phyloP scores from a whole-genome alignment of 64 coral and sea anemone genomes.

The Pocillopora damicornis region DNA sequence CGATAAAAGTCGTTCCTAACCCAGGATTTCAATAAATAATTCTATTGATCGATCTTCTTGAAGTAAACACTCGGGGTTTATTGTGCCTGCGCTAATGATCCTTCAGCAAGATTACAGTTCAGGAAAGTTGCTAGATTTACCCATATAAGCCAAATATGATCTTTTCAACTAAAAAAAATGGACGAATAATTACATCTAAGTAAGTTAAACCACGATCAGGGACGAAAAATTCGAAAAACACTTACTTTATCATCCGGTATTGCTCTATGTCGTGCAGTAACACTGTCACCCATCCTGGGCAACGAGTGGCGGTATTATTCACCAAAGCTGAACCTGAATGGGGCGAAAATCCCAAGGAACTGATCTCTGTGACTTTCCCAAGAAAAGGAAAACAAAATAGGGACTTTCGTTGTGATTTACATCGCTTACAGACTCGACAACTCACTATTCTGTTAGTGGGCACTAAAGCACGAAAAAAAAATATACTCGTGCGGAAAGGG shows the following conservation, averaged over 20 bases:
- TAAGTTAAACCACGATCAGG: neutral
- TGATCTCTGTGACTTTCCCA: neutral
- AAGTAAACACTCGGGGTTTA: neutral
- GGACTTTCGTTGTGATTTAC: conserved; percentile 2
- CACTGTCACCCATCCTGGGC: conserved; percentile 36
- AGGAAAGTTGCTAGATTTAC: neutral
- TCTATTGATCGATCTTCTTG: neutral
- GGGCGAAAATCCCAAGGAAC: neutral
- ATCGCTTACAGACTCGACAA: neutral
- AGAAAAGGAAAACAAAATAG: neutral
- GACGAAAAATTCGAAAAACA: neutral
- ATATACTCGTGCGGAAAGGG: conserved; percentile 5
- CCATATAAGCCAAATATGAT: neutral
- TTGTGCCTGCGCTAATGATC: neutral
- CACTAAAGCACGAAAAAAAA: neutral
- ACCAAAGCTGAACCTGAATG: conserved; percentile 32
- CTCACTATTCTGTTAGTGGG: neutral
- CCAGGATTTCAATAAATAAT: neutral
- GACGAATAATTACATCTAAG: neutral
- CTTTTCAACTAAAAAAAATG: neutral
- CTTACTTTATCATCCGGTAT: conserved; percentile 79
- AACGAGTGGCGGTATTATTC: conserved; percentile 9
- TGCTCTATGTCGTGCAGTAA: conserved; percentile 45
- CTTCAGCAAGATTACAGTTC: neutral
- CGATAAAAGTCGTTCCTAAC: neutral